Evolutionary conservation across 2,797 vertebrate genomes (phyloP).

Genomic region (Phoebastria nigripes): DNA sequence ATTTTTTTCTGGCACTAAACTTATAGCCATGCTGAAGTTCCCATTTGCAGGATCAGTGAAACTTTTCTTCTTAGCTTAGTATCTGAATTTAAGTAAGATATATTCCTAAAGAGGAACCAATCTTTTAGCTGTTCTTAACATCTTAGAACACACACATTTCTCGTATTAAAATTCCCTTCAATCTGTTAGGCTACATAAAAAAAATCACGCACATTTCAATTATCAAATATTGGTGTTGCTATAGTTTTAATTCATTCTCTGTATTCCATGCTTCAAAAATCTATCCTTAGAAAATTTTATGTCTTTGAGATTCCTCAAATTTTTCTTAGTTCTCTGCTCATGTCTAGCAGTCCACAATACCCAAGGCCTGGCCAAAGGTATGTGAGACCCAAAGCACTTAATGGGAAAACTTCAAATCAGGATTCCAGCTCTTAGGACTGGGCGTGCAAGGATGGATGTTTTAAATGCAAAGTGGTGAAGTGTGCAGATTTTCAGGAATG

Average conservation of each 20-base stretch:
- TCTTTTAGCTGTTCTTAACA: not conserved
- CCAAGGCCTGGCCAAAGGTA: not conserved
- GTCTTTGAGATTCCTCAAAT: not conserved
- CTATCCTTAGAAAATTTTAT: not conserved
- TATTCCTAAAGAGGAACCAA: not conserved
- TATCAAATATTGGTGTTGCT: not conserved
- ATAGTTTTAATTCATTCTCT: not conserved
- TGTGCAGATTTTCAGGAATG: not conserved
- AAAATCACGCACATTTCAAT: not conserved
- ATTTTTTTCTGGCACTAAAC: not conserved
- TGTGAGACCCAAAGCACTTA: not conserved
- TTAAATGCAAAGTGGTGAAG: not conserved
- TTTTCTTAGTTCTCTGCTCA: not conserved
- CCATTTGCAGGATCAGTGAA: not conserved
- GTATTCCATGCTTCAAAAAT: not conserved
- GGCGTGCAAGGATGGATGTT: not conserved
- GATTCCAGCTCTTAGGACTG: not conserved
- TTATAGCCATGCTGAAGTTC: not conserved
- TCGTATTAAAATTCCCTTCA: not conserved
- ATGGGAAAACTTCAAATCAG: not conserved
- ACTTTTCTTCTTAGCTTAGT: not conserved
- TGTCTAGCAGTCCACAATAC: not conserved
- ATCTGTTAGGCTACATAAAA: not conserved
- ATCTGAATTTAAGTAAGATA: not conserved
- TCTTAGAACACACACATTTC: not conserved